A percentile compares a stretch with the other conserved stretches of the same genome.
Evolutionary conservation across 2,113 vertebrate species (phyloP).

Genomic region (Pontoporia blainvillei): DNA sequence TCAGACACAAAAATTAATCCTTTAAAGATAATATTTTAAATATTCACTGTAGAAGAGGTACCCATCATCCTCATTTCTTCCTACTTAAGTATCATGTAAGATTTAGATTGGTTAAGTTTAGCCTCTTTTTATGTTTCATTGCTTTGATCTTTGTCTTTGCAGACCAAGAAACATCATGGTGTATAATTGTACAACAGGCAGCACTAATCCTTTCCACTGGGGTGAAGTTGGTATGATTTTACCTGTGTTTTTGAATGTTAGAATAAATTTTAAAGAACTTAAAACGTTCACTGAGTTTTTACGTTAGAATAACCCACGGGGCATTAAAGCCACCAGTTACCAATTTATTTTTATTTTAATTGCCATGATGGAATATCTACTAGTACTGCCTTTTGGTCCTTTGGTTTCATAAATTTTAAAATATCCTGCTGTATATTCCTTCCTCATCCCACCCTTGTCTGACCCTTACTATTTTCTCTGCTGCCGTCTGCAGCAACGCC

Average conservation of each 20-base stretch:
- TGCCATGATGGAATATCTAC: constrained; percentile 27
- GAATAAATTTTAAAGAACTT: constrained; percentile 36
- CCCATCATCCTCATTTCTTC: background rate
- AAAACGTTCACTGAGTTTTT: constrained; percentile 31
- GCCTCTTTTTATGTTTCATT: constrained; percentile 46
- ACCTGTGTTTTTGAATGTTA: constrained; percentile 64
- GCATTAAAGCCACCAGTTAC: constrained; percentile 1
- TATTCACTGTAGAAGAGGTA: background rate
- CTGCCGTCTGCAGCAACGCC: background rate
- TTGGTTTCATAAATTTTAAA: constrained; percentile 10
- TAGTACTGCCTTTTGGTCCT: background rate
- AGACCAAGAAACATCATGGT: constrained; percentile 93
- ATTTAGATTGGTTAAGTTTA: background rate
- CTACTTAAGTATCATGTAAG: background rate
- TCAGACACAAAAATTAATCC: background rate
- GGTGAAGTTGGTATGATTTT: constrained; percentile 96
- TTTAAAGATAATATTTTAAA: background rate
- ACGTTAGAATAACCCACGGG: constrained; percentile 27
- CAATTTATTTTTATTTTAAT: constrained; percentile 38
- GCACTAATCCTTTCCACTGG: constrained; percentile 98
- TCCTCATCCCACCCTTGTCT: background rate
- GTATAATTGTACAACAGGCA: constrained; percentile 98
- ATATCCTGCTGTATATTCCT: background rate
- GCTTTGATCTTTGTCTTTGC: constrained; percentile 56
- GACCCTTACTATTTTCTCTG: background rate